Percentiles rank a stretch among this genome's conserved stretches.
Evolutionary conservation across 1,140 invertebrate species (phyloP).

Genomic region (Laodelphax striatellus): DNA sequence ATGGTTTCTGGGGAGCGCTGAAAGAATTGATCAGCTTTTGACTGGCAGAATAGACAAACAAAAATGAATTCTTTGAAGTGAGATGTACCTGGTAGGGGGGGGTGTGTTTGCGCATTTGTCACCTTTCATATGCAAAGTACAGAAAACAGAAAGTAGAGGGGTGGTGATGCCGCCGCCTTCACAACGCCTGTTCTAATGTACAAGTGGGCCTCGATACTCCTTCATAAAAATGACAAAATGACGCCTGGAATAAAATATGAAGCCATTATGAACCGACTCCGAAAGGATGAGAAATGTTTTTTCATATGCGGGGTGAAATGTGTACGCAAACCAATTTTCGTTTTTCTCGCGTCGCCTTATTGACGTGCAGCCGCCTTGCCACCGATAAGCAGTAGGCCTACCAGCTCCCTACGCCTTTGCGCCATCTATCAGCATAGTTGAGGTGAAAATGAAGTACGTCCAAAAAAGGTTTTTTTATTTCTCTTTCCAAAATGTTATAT

Average conservation of each 20-base stretch:
- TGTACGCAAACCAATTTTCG: slow-evolving; percentile 1
- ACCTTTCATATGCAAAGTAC: slow-evolving; percentile 3
- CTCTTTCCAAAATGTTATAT: too few relatives aligned
- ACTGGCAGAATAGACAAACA: too few relatives aligned
- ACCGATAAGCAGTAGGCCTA: too few relatives aligned
- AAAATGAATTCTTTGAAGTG: too few relatives aligned
- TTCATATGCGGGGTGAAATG: slow-evolving; percentile 2
- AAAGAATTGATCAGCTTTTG: too few relatives aligned
- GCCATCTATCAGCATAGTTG: too few relatives aligned
- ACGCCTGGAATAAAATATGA: not conserved
- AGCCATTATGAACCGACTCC: not conserved
- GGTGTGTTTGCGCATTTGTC: not conserved
- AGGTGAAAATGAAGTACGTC: too few relatives aligned
- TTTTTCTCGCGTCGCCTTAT: not conserved
- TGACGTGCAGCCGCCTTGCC: not conserved
- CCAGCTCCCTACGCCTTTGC: too few relatives aligned
- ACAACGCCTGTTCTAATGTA: not conserved
- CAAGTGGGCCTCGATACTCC: not conserved
- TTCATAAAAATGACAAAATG: slow-evolving; percentile 4
- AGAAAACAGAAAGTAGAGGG: too few relatives aligned
- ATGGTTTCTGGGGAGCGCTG: too few relatives aligned
- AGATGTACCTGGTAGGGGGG: too few relatives aligned
- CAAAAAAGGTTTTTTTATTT: too few relatives aligned
- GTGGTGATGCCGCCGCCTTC: not conserved
- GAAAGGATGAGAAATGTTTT: slow-evolving; percentile 3